phyloP scores from a whole-genome alignment of 2,113 vertebrate genomes.

The Lynx canadensis region DNA sequence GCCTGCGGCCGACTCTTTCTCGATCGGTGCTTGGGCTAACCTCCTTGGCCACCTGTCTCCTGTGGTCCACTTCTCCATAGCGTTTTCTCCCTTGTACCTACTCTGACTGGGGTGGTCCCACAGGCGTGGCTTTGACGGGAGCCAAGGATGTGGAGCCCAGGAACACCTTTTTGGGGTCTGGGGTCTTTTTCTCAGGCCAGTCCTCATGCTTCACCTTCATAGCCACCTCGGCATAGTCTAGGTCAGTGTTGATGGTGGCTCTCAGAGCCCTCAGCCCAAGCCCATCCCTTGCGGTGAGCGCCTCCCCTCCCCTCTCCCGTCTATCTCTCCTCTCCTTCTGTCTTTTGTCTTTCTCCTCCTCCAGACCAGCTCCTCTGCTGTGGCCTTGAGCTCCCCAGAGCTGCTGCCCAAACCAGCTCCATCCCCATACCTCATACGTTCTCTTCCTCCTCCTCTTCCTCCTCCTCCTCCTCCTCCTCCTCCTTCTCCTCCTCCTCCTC shows the following conservation, averaged over 20 bases:
- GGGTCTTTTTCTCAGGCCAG: neutral
- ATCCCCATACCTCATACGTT: slow-evolving; percentile 59
- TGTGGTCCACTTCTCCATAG: neutral
- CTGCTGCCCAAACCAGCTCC: slow-evolving; percentile 72
- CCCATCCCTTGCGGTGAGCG: no score
- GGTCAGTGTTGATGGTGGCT: neutral
- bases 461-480: neutral
- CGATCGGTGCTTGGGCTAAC: neutral
- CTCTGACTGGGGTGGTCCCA: neutral
- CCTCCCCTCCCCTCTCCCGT: slow-evolving; percentile 27
- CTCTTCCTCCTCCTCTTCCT: neutral
- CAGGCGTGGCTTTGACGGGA: neutral
- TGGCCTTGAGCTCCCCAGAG: slow-evolving; percentile 86
- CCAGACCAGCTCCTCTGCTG: slow-evolving; percentile 92
- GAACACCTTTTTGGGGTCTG: neutral
- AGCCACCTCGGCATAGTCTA: neutral
- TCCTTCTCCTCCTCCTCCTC: neutral
- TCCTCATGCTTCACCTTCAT: neutral
- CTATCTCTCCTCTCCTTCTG: slow-evolving; percentile 65
- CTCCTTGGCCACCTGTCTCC: neutral
- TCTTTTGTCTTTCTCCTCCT: slow-evolving; percentile 76
- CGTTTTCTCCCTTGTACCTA: neutral
- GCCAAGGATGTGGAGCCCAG: neutral
- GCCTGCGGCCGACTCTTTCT: neutral
- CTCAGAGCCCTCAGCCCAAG: neutral